Evolutionary conservation across 2,113 vertebrate species (phyloP).

Genomic region (Panthera uncia): DNA sequence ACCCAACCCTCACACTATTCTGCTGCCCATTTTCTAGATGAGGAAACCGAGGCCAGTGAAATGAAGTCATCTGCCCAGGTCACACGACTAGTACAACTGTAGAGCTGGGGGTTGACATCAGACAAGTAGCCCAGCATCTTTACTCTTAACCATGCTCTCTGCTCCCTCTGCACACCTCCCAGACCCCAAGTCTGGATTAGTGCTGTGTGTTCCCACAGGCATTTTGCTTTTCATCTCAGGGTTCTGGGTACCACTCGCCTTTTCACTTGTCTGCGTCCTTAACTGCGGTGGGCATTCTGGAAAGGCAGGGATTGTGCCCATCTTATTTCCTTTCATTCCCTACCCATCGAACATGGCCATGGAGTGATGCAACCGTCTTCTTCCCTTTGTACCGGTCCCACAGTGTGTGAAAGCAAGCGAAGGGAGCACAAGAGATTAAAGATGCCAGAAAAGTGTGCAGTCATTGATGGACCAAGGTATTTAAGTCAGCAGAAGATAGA

Average conservation of each 20-base stretch:
- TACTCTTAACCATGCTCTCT: background rate
- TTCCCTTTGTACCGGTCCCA: background rate
- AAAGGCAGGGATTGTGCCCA: background rate
- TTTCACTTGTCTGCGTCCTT: background rate
- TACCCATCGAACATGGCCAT: background rate
- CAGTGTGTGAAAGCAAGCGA: background rate
- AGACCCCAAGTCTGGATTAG: background rate
- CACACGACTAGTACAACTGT: background rate
- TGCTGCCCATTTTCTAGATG: background rate
- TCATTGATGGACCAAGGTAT: background rate
- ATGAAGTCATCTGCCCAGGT: background rate
- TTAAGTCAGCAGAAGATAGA: background rate
- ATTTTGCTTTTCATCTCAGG: background rate
- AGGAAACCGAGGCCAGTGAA: background rate
- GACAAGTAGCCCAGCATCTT: background rate
- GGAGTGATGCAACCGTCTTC: background rate
- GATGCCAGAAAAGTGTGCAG: background rate
- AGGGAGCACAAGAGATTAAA: background rate
- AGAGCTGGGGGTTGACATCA: background rate
- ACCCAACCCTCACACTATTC: background rate
- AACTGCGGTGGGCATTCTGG: background rate
- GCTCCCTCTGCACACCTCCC: background rate
- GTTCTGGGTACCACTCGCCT: background rate
- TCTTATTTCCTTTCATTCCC: background rate
- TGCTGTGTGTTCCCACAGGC: background rate